Evolutionary conservation across 2,797 vertebrate species (phyloP).

Genomic region (Lacerta viridis): DNA sequence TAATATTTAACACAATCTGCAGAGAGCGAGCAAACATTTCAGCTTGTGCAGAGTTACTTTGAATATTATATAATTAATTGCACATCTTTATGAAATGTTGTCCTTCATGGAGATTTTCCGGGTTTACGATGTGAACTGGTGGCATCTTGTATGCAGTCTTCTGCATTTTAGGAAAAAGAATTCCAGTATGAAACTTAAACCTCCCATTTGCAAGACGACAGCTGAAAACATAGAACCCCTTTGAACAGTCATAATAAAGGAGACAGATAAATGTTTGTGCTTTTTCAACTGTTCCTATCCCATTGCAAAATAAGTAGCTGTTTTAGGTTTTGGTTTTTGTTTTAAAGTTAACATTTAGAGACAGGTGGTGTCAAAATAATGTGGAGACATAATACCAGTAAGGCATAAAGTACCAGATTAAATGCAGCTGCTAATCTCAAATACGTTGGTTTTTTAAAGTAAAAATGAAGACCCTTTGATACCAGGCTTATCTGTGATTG

Average conservation of each 20-base stretch:
- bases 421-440: rapidly evolving
- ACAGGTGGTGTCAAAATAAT: neutral
- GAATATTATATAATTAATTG: neutral
- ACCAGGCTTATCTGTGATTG: neutral
- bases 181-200: neutral
- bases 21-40: neutral
- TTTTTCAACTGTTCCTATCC: neutral
- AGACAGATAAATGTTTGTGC: neutral
- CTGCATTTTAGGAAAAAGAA: neutral
- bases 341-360: neutral
- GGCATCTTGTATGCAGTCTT: neutral
- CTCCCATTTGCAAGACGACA: neutral
- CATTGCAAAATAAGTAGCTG: neutral
- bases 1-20: neutral
- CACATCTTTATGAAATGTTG: neutral
- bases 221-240: neutral
- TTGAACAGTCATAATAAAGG: neutral
- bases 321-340: neutral
- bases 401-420: neutral
- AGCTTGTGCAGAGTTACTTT: neutral
- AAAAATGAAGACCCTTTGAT: neutral
- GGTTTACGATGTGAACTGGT: neutral
- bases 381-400: neutral
- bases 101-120: neutral
- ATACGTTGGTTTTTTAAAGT: conserved; percentile 5